Evolutionary conservation across 2,888 invertebrate genomes (phyloP), one percentile per base, ranked within the genome.

Genomic region (Ernsta delagoae): DNA sequence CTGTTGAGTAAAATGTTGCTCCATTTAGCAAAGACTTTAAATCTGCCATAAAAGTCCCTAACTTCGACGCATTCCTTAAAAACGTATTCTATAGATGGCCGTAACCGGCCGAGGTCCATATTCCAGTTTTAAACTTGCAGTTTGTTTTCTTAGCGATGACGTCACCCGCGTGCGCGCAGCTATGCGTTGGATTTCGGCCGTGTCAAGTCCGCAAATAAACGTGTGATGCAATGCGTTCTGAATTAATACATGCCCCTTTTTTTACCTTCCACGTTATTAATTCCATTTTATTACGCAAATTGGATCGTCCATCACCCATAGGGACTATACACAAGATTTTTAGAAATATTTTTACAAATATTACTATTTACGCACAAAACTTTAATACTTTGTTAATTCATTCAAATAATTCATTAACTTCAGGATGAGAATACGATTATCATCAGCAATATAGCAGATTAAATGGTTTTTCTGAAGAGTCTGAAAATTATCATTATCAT

Each of bases 131-230:
- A 70, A 54, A 66, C 57, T 69, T 71, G 66, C 67, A 69, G 48
- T 69, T 69, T 72, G 71, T 73, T 71, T 75, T 63, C 59, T 63
- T 67, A 56, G 61, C 31, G 53, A 39, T 72, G 64, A 70, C 68
- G 68, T 65, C 65, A 62, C 41, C 34, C 11, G 48, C 57, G 65
- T 70, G 63, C 62, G 65, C 69, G 65, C 56, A 62, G 65, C 66
- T 67, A 64, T 67, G 50, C 31, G 57, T 62, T 59, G 65, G 67
- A 66, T 82, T 82, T 82, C 80, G 78, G 74, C 71, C 78, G 79
- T 84, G 85, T 86, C 84, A 83, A 85, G 78, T 84, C 86, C 82
- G 76, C 81, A 88, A 88, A 89, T 89, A 89, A 85, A 85, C 82
- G 75, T 75, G 78, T 88, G 88, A 88, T 86, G 87, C 85, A 86